Conservation (phyloP, 2,888 invertebrate species). For the Pseudolycoriella hygida region DNA sequence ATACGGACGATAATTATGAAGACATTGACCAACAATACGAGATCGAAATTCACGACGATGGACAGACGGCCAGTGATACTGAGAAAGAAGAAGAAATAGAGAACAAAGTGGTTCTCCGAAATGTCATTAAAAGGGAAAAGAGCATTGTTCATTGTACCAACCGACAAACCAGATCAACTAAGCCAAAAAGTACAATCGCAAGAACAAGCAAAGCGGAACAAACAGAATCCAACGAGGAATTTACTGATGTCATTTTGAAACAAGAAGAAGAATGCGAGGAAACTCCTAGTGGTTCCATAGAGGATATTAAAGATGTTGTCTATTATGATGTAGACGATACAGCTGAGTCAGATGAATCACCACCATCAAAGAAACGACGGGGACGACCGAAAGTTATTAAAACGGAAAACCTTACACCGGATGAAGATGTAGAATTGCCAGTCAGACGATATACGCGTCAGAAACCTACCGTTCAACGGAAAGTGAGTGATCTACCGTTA, state of each 20-base stretch:
- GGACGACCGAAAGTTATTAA: slow-evolving; percentile 1
- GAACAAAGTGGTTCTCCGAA: background rate
- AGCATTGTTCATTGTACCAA: background rate
- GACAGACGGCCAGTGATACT: background rate
- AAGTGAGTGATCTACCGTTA: background rate
- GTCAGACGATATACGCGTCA: background rate
- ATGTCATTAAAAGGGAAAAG: background rate
- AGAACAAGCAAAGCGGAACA: background rate
- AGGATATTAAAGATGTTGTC: background rate
- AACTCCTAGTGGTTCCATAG: background rate
- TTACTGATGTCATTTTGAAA: background rate
- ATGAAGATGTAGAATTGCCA: background rate
- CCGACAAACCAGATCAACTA: background rate
- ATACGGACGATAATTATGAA: background rate
- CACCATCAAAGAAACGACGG: background rate
- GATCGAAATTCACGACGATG: background rate
- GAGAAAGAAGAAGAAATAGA: background rate
- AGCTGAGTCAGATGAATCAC: background rate
- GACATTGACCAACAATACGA: background rate
- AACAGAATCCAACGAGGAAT: background rate
- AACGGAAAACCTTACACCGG: background rate
- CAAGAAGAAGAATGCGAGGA: too few species aligned
- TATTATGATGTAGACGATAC: background rate
- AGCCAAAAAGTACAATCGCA: background rate
- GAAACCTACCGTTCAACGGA: background rate